Percentiles rank a stretch among this genome's conserved stretches.
These are phyloP conservation scores for Trididemnum clinides DNA, from an alignment of 23 tunicate species.

Conservation along the genomic window DNA sequence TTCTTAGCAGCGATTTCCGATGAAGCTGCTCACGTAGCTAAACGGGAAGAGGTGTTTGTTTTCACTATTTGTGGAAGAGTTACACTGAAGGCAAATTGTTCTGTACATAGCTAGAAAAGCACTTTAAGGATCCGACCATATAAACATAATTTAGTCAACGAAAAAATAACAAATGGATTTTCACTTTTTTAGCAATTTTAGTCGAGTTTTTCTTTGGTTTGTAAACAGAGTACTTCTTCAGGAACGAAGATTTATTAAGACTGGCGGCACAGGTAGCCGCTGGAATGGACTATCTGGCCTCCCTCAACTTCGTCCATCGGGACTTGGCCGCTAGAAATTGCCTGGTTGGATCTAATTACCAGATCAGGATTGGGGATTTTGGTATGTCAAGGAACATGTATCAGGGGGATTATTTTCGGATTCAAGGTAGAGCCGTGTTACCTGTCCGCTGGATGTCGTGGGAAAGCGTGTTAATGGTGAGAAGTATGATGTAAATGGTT, in stretches of 20 bases:
- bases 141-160: not conserved
- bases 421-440: slow-evolving; percentile 73
- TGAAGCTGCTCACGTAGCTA: no score
- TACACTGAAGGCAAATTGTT: no score
- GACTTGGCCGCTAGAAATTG: slow-evolving; percentile 97
- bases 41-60: no score
- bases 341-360: slow-evolving; percentile 63
- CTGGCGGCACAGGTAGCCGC: slow-evolving; percentile 78
- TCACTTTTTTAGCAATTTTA: no score
- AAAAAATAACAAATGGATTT: no score
- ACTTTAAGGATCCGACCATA: not conserved
- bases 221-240: no score
- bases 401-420: slow-evolving; percentile 84
- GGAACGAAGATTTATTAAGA: slow-evolving; percentile 42
- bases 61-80: no score
- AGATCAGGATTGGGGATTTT: slow-evolving; percentile 86
- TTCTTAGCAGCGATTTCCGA: no score
- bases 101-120: no score
- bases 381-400: slow-evolving; percentile 96
- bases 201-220: no score
- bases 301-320: slow-evolving; percentile 89
- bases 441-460: slow-evolving; percentile 98
- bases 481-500: no score
- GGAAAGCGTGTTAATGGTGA: slow-evolving; percentile 83
- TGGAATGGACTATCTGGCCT: slow-evolving; percentile 77